These are phyloP conservation scores for Heterotilapia buettikoferi DNA, from an alignment of 2,113 vertebrate genomes.

Conservation along the genomic window DNA sequence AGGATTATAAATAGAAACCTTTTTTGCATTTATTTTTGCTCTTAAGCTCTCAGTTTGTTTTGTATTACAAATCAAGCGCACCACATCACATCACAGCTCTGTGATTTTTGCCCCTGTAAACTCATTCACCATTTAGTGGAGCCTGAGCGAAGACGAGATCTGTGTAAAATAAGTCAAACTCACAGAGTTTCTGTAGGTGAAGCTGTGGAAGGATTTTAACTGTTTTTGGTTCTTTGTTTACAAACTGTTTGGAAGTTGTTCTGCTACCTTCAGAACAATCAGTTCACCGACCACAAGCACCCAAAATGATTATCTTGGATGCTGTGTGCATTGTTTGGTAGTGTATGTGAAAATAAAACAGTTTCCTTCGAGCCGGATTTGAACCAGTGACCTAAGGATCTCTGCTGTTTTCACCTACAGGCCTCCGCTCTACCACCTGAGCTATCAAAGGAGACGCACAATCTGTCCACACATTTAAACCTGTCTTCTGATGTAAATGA, in stretches of 20 bases:
- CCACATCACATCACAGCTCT: rapidly evolving
- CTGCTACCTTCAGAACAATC: neutral
- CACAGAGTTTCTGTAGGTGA: neutral
- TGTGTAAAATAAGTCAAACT: neutral
- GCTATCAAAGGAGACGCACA: rapidly evolving
- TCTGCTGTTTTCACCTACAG: rapidly evolving
- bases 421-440: neutral
- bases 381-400: neutral
- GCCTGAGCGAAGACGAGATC: neutral
- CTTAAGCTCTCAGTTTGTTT: neutral
- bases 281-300: rapidly evolving
- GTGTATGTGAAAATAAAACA: rapidly evolving
- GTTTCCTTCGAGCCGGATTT: rapidly evolving
- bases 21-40: neutral
- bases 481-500: rapidly evolving
- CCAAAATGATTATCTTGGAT: neutral
- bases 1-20: neutral
- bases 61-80: neutral
- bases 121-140: rapidly evolving
- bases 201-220: neutral
- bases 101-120: neutral
- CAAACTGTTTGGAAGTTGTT: neutral
- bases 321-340: rapidly evolving
- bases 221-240: neutral
- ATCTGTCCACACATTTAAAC: rapidly evolving